Evolutionary conservation across 2,113 vertebrate species (phyloP).

Genomic region (Agapornis roseicollis): DNA sequence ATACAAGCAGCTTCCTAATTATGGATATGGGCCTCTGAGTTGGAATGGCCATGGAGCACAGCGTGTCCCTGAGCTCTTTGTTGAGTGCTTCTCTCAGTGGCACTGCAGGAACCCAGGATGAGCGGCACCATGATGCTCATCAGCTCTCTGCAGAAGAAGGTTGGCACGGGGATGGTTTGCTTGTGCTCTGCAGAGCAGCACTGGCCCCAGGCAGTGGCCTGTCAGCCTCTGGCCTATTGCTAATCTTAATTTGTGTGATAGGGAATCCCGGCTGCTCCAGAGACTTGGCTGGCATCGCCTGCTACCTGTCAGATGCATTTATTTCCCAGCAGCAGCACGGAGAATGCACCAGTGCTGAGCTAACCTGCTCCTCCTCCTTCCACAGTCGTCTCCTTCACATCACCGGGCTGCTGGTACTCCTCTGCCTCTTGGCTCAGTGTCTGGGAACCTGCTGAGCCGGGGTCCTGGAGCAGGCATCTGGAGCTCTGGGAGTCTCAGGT

Average conservation of each 20-base stretch:
- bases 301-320: neutral
- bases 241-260: neutral
- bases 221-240: neutral
- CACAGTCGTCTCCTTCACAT: accelerated
- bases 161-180: accelerated
- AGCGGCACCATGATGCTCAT: accelerated
- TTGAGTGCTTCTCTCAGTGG: accelerated
- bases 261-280: neutral
- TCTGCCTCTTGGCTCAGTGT: neutral
- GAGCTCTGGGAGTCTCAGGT: neutral
- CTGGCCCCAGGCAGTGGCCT: neutral
- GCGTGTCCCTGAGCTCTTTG: accelerated
- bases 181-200: accelerated
- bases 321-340: neutral
- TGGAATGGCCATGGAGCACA: neutral
- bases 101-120: accelerated
- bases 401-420: neutral
- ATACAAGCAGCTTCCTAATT: neutral
- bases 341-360: neutral
- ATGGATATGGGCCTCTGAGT: neutral
- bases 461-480: neutral
- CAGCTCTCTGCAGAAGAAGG: accelerated
- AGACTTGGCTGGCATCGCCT: neutral
- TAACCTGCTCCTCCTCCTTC: neutral
- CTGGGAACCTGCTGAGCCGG: neutral